A percentile compares a stretch with the other conserved stretches of the same genome.
Conservation (phyloP, 2,888 invertebrate species). For the Gandaritis pyraliata region DNA sequence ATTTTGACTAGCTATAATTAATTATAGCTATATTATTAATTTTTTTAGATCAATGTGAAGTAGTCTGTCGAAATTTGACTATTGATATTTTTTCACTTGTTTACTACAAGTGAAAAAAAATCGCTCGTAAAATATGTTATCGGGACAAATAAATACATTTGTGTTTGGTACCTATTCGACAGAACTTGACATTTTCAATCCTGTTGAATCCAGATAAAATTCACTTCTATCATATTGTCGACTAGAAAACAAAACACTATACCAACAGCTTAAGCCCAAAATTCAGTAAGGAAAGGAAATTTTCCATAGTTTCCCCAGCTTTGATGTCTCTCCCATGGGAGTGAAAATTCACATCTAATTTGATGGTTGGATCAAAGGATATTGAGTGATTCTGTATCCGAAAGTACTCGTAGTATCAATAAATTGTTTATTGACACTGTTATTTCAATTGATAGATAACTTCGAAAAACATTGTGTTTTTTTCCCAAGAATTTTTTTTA, state of each 20-base stretch:
- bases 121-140: no score
- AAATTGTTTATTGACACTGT: constrained; percentile 29
- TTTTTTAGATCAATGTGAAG: no score
- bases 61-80: no score
- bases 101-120: no score
- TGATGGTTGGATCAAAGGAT: constrained; percentile 60
- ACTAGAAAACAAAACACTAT: neutral
- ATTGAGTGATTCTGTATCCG: constrained; percentile 44
- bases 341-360: constrained; percentile 60
- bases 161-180: no score
- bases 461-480: neutral
- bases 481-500: no score
- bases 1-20: no score
- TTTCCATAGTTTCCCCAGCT: constrained; percentile 41
- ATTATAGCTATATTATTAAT: no score
- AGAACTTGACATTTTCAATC: constrained; percentile 1
- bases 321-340: constrained; percentile 63
- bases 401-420: constrained; percentile 38
- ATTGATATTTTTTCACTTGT: no score
- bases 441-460: constrained; percentile 6
- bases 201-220: neutral
- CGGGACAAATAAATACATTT: no score
- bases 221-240: neutral
- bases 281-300: neutral
- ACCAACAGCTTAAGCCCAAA: neutral